A percentile compares a stretch with the other conserved stretches of the same genome.
These are phyloP conservation scores for Umimayanthus chanpuru DNA, from an alignment of 92 coral and sea anemone species.

Conservation along the genomic window DNA sequence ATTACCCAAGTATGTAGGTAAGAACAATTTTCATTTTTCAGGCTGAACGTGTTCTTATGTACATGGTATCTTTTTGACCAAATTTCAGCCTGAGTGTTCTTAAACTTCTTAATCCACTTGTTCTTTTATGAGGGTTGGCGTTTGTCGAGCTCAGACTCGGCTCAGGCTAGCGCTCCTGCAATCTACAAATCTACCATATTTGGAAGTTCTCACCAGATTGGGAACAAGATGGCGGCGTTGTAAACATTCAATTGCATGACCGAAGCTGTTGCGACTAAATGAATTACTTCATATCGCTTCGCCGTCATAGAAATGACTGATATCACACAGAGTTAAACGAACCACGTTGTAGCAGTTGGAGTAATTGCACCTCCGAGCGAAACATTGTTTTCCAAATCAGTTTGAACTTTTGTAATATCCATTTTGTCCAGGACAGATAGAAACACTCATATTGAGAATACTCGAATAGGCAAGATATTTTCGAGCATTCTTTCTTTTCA, in stretches of 20 bases:
- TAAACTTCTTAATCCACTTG: too few species aligned
- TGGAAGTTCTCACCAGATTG: background rate
- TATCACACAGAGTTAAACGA: background rate
- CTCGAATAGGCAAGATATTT: background rate
- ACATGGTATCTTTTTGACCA: too few species aligned
- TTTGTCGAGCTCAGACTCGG: too few species aligned
- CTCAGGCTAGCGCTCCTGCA: too few species aligned
- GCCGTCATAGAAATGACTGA: background rate
- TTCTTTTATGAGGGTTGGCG: too few species aligned
- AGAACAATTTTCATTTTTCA: too few species aligned
- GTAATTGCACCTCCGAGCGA: background rate
- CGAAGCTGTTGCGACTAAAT: background rate
- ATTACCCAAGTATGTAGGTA: too few species aligned
- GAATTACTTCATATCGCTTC: constrained; percentile 1
- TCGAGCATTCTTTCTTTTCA: background rate
- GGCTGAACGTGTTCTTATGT: too few species aligned
- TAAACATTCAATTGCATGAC: constrained; percentile 21
- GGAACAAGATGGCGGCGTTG: constrained; percentile 32
- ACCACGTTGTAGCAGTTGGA: background rate
- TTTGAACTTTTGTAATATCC: background rate
- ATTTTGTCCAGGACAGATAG: background rate
- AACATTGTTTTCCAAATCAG: background rate
- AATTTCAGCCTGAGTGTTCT: too few species aligned
- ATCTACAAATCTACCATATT: background rate
- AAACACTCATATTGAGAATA: too few species aligned